A percentile compares a stretch with the other conserved stretches of the same genome.
Evolutionary conservation across 2,797 vertebrate genomes (phyloP).

Genomic region (Acanthopagrus latus): DNA sequence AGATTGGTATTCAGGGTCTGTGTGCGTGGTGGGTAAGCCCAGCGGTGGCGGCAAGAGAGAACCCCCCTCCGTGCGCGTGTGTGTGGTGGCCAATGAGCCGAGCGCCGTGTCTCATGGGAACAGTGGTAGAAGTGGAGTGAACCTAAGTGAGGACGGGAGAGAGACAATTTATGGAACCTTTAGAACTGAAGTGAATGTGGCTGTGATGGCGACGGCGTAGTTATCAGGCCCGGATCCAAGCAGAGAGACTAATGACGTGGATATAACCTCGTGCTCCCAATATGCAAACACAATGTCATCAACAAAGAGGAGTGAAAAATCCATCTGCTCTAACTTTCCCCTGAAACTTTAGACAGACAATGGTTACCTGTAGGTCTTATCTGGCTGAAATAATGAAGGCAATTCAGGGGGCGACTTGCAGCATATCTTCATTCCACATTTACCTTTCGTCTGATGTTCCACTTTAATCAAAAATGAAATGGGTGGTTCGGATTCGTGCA

Average conservation of each 20-base stretch:
- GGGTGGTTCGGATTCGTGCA: background rate
- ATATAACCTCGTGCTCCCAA: conserved; percentile 71
- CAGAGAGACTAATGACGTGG: conserved; percentile 72
- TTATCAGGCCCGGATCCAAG: conserved; percentile 71
- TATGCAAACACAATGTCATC: conserved; percentile 73
- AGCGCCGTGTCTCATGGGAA: conserved; percentile 61
- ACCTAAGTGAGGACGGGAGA: conserved; percentile 44
- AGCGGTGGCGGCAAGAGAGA: conserved; percentile 55
- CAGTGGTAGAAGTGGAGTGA: conserved; percentile 55
- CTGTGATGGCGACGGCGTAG: conserved; percentile 40
- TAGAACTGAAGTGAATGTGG: conserved; percentile 58
- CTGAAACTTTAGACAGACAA: conserved; percentile 51
- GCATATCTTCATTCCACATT: conserved; percentile 21
- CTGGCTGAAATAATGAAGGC: conserved; percentile 38
- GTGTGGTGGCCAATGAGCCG: conserved; percentile 75
- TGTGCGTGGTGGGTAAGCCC: conserved; percentile 68
- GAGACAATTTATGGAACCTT: conserved; percentile 74
- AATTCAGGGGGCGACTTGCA: background rate
- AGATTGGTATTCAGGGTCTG: conserved; percentile 71
- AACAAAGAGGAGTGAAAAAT: conserved; percentile 57
- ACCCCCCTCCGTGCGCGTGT: conserved; percentile 43
- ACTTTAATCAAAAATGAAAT: conserved; percentile 6
- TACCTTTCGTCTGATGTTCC: conserved; percentile 23
- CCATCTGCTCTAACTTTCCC: conserved; percentile 38
- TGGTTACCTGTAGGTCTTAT: conserved; percentile 41